A percentile compares a stretch with the other conserved stretches of the same genome.
phyloP scores from a whole-genome alignment of 2,888 invertebrate species.

The Drosophila anomalata region DNA sequence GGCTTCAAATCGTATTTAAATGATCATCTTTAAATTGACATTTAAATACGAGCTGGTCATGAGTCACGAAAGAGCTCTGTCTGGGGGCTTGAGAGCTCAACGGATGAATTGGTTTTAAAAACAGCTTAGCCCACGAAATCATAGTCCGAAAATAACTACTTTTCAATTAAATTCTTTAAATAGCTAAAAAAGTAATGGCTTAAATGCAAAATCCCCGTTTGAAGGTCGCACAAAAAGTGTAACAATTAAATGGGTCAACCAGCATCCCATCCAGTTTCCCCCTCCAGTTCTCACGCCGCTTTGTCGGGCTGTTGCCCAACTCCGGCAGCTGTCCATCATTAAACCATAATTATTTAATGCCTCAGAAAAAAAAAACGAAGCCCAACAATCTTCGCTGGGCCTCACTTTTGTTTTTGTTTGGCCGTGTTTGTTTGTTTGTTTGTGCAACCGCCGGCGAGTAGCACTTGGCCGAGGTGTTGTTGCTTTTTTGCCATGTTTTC shows the following conservation, averaged over 20 bases:
- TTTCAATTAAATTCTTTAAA: too few species aligned
- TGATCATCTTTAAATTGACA: slow-evolving; percentile 51
- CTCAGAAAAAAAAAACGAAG: slow-evolving; percentile 3
- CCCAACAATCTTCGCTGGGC: slow-evolving; percentile 6
- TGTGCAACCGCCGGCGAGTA: slow-evolving; percentile 74
- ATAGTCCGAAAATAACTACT: not conserved
- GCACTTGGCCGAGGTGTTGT: slow-evolving; percentile 57
- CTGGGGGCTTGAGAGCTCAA: not conserved
- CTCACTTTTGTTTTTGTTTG: slow-evolving; percentile 37
- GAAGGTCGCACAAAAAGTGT: not conserved
- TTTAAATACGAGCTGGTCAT: slow-evolving; percentile 41
- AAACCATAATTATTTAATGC: slow-evolving; percentile 74
- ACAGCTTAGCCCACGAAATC: not conserved
- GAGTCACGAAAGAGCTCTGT: slow-evolving; percentile 27
- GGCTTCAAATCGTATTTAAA: slow-evolving; percentile 44
- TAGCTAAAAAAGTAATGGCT: too few species aligned
- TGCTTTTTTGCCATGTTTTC: slow-evolving; percentile 34
- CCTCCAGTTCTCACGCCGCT: slow-evolving; percentile 13
- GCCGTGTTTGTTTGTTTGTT: slow-evolving; percentile 44
- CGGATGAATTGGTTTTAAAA: not conserved
- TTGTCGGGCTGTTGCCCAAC: slow-evolving; percentile 25
- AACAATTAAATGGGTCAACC: slow-evolving; percentile 9
- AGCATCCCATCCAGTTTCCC: slow-evolving; percentile 13
- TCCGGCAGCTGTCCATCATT: slow-evolving; percentile 59
- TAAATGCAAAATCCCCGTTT: not conserved